Evolutionary conservation across 2,888 invertebrate species (phyloP), one percentile per base, ranked within the genome.

Genomic region (Trichogramma dendrolimi): DNA sequence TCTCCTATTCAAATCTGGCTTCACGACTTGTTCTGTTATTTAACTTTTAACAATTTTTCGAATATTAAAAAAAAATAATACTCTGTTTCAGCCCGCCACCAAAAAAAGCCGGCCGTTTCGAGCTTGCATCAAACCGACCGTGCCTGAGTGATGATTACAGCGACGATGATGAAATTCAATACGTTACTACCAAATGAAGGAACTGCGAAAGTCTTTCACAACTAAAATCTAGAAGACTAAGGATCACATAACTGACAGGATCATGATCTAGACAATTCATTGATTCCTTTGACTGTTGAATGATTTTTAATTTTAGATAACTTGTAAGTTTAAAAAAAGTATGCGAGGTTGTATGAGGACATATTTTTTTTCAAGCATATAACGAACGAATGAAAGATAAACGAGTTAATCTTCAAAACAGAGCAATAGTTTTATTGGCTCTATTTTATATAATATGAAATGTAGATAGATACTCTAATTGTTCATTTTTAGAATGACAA

Each of bases 101-200:
- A 54, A 78, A 78, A 60, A 81, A 81, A 72, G 75, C 79, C 59
- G 80, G 80, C 6, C 79, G 81, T 42, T 81, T 73, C 67, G 81
- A 81, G 64, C 73, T 76, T 64, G 67, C 75, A 55, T 71, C 69
- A 60, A 70, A 62, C 63, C 74, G 72, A 70, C 75, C 76, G 58
- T 78, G 76, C 68, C 69, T 77, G 43, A 77, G 76, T 60, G 79
- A 79, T 59, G 79, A 79, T 67, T 78, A 77, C 64, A 79, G 79
- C 66, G 79, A 79, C 58, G 79, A 79, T 61, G 79, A 79, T 59
- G 79, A 78, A 49, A 52, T 62, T 6, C 62, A 64, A 40, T 39
- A 50, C 14, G 58, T 61, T 43, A 56, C 54, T 27, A 61, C 65
- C 49, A 62, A 65, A 58, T 65, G 65, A 65, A 60, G 57, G 4